phyloP scores from a whole-genome alignment of 2,888 invertebrate species.

The Sialis lutaria region DNA sequence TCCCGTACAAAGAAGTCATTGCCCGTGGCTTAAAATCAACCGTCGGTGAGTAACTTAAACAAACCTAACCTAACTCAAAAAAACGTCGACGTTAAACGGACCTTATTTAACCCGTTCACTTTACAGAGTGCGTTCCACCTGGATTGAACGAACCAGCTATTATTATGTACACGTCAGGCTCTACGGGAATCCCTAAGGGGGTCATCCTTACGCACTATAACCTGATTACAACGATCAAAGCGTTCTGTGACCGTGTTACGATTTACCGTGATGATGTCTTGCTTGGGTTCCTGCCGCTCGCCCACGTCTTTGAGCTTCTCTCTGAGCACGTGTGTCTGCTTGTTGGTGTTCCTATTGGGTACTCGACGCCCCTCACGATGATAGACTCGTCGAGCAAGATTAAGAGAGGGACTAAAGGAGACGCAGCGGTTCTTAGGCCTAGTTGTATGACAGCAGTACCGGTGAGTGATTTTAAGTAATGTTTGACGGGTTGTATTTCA shows the following conservation, averaged over 20 bases:
- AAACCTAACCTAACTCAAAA: no score
- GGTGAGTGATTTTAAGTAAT: constrained; percentile 31
- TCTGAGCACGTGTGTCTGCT: constrained; percentile 76
- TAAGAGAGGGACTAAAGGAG: constrained; percentile 86
- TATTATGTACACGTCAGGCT: constrained; percentile 98
- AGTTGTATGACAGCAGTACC: constrained; percentile 95
- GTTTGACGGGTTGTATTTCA: neutral
- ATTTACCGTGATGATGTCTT: constrained; percentile 62
- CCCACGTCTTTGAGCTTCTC: constrained; percentile 90
- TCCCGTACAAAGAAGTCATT: constrained; percentile 58
- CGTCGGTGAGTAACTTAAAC: neutral
- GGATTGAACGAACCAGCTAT: constrained; percentile 70
- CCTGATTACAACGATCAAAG: constrained; percentile 61
- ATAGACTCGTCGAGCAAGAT: constrained; percentile 89
- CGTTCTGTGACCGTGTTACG: constrained; percentile 61
- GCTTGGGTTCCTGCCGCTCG: constrained; percentile 90
- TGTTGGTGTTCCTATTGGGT: constrained; percentile 84
- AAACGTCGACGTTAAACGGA: no score
- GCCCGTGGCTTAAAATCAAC: constrained; percentile 26
- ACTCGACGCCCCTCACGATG: constrained; percentile 89
- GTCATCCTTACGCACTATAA: constrained; percentile 69
- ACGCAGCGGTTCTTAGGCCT: constrained; percentile 78
- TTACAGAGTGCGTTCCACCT: constrained; percentile 42
- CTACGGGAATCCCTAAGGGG: constrained; percentile 90
- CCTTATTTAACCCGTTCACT: constrained; percentile 1